Evolutionary conservation across 2,113 vertebrate species (phyloP), one percentile per base, ranked within the genome.

Genomic region (Balaenoptera acutorostrata): DNA sequence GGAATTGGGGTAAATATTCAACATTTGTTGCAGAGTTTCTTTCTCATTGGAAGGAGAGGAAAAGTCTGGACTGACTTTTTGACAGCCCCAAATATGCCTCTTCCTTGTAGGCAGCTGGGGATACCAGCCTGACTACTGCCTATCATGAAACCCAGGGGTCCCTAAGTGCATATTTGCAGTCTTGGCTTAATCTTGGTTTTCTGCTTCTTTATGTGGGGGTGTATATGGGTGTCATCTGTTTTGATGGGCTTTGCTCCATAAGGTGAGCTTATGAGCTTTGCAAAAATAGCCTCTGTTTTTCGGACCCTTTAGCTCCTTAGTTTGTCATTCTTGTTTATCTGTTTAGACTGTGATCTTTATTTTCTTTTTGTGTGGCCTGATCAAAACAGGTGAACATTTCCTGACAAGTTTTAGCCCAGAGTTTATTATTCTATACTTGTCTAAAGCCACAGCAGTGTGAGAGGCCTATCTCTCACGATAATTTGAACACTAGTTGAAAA

Each of bases 211-310:
- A 41, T 92, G 82, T 89, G 29, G 61, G 64, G 44, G 41, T 57
- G 97, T 93, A 89, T 89, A 44, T 59, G 87, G 84, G 36, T 96
- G 88, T 95, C 90, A 82, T 97, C 78, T 95, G 92, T 91, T 93
- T 95, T 61, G 77, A 90, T 87, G 17, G 75, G 66, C 85, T 97
- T 95, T 2, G 14, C n/a, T 95, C 80, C 46, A 63, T 66, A 93
- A 93, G 72, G 57, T 82, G 64, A 96, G 36, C 66, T 96, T 91
- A 90, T 52, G 88, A 90, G 81, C 49, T 93, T 77, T 95, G 68
- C 78, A 93, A 93, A 95, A 93, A 31, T 46, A 69, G 59, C 81
- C 74, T 88, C 63, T 61, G 57, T 36, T 81, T 97, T 96, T 75
- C 92, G 83, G 12, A 44, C 41, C 4, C 0, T 74, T 95, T 36